Evolutionary conservation across 1,140 invertebrate species (phyloP).

Genomic region (Thalassaphorura encarpata): DNA sequence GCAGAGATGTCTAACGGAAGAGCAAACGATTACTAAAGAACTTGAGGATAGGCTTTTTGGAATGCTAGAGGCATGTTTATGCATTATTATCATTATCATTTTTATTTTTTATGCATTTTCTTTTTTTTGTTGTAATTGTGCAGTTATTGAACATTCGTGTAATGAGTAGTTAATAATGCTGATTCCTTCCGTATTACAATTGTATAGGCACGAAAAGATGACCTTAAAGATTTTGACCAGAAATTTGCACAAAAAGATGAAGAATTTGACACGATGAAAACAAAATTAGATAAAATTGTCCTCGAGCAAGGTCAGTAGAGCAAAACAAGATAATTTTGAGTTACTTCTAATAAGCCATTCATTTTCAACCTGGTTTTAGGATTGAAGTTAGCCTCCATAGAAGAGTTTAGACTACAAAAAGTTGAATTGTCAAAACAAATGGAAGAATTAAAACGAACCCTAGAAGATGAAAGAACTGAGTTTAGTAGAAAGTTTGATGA

Average conservation of each 20-base stretch:
- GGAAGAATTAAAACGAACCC: constrained; percentile 9
- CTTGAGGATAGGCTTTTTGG: constrained; percentile 27
- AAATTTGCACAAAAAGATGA: constrained; percentile 20
- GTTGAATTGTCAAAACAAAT: constrained; percentile 13
- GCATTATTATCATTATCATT: background rate
- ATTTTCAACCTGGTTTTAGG: background rate
- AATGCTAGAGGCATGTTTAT: background rate
- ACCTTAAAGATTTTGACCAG: constrained; percentile 15
- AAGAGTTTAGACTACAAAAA: constrained; percentile 27
- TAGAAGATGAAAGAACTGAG: constrained; percentile 11
- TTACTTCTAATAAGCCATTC: background rate
- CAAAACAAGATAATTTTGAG: background rate
- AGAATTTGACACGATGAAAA: constrained; percentile 24
- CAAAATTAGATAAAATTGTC: constrained; percentile 19
- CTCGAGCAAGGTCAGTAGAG: constrained; percentile 17
- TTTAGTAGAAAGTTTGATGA: constrained; percentile 25
- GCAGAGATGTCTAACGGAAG: constrained; percentile 16
- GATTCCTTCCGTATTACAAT: background rate
- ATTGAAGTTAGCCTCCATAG: constrained; percentile 20
- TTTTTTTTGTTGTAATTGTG: too few relatives aligned
- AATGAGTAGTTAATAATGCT: background rate
- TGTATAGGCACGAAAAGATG: constrained; percentile 16
- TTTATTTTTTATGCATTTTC: background rate
- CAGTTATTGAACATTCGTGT: background rate
- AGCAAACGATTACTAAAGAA: constrained; percentile 27